Percentiles rank a stretch among this genome's conserved stretches.
These are phyloP conservation scores for Plestiodon gilberti DNA, from an alignment of 2,113 vertebrate genomes.

Conservation along the genomic window DNA sequence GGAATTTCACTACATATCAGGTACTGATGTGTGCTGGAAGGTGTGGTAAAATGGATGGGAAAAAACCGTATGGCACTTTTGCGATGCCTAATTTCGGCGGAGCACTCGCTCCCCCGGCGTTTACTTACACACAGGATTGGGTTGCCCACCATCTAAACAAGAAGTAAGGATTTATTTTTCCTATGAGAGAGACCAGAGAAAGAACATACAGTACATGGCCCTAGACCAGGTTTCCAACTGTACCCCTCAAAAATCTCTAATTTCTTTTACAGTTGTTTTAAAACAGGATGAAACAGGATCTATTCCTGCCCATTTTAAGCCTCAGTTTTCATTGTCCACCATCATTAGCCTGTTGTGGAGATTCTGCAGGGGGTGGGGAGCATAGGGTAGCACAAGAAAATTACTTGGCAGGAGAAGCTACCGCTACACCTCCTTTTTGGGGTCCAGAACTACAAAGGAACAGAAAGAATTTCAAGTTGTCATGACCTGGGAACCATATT, in stretches of 20 bases:
- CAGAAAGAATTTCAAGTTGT: not conserved
- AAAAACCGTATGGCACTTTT: not conserved
- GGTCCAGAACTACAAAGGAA: not conserved
- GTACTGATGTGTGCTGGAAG: not conserved
- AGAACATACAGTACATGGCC: not conserved
- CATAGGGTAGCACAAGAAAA: not conserved
- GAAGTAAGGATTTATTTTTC: too few relatives aligned
- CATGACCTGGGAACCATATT: not conserved
- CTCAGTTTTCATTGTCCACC: not conserved
- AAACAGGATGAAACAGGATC: not conserved
- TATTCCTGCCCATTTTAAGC: not conserved
- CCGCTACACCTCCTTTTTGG: not conserved
- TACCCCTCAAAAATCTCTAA: not conserved
- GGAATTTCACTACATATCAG: not conserved
- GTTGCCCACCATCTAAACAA: too few relatives aligned
- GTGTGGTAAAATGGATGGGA: not conserved
- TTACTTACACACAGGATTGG: too few relatives aligned
- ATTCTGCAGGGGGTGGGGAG: too few relatives aligned
- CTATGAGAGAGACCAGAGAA: not conserved
- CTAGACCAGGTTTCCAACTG: not conserved
- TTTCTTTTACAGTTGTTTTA: not conserved
- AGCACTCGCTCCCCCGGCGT: too few relatives aligned
- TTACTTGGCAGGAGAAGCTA: not conserved
- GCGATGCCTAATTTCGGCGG: too few relatives aligned
- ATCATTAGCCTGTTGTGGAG: not conserved